Conservation (phyloP, 1,140 invertebrate genomes). For the Drosophila kikkawai region DNA sequence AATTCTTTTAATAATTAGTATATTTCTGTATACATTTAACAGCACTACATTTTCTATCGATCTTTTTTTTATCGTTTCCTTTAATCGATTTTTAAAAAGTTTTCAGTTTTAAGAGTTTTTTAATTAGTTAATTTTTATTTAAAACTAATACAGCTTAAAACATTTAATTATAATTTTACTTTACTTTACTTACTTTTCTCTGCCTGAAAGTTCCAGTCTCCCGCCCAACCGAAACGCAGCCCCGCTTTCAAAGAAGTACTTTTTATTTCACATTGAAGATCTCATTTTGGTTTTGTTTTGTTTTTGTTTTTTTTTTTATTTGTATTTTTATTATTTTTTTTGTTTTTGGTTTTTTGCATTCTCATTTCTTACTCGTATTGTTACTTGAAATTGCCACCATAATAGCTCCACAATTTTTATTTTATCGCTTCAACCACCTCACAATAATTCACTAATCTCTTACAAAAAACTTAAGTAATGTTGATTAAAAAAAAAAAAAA, state of each 20-base stretch:
- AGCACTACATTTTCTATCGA: not conserved
- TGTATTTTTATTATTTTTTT: slow-evolving; percentile 56
- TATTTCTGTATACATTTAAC: not conserved
- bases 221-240: slow-evolving; percentile 13
- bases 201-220: not conserved
- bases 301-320: slow-evolving; percentile 61
- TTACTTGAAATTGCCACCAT: slow-evolving; percentile 60
- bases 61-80: not conserved
- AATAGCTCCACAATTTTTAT: slow-evolving; percentile 18
- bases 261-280: slow-evolving; percentile 82
- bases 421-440: slow-evolving; percentile 29
- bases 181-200: not conserved
- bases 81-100: not conserved
- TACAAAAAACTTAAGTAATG: slow-evolving; percentile 77
- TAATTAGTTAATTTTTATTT: not conserved
- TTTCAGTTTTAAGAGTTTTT: too few relatives aligned
- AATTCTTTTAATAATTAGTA: not conserved
- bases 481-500: slow-evolving; percentile 55
- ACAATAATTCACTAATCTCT: slow-evolving; percentile 78
- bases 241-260: slow-evolving; percentile 73
- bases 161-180: not conserved
- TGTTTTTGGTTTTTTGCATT: slow-evolving; percentile 32
- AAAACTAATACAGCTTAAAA: not conserved
- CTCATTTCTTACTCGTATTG: slow-evolving; percentile 62
- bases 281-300: slow-evolving; percentile 59